phyloP scores from a whole-genome alignment of 2,888 invertebrate species.

The Papilio elwesi region DNA sequence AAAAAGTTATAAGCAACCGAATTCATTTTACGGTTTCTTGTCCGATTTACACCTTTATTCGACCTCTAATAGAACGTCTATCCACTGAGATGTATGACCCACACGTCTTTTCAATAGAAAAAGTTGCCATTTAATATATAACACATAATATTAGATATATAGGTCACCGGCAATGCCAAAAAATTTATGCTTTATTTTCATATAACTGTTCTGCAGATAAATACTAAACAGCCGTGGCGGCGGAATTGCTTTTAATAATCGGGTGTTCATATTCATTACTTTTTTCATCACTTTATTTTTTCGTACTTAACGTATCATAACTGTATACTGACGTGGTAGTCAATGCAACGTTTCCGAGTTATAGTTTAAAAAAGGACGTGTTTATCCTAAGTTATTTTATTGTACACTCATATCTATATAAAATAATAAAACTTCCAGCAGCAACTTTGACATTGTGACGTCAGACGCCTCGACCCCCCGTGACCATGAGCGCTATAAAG shows the following conservation, averaged over 20 bases:
- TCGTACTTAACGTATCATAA: constrained; percentile 20
- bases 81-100: too few relatives aligned
- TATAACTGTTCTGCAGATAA: background rate
- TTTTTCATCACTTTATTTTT: constrained; percentile 14
- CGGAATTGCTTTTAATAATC: constrained; percentile 14
- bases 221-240: constrained; percentile 6
- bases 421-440: too few relatives aligned
- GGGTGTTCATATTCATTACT: constrained; percentile 17
- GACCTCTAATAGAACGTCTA: too few relatives aligned
- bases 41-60: too few relatives aligned
- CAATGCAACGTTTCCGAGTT: constrained; percentile 19
- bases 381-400: background rate
- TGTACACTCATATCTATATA: background rate
- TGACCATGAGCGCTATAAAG: too few relatives aligned
- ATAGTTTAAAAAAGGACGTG: background rate
- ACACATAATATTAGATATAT: background rate
- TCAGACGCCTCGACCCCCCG: too few relatives aligned
- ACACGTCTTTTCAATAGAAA: too few relatives aligned
- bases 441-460: too few relatives aligned
- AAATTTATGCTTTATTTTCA: background rate
- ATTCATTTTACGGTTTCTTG: too few relatives aligned
- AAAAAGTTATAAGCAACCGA: too few relatives aligned
- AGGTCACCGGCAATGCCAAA: background rate
- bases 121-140: too few relatives aligned
- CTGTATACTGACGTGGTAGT: constrained; percentile 13